Evolutionary conservation across 2,888 invertebrate genomes (phyloP).

Genomic region (Stenchaetothrips biformis): DNA sequence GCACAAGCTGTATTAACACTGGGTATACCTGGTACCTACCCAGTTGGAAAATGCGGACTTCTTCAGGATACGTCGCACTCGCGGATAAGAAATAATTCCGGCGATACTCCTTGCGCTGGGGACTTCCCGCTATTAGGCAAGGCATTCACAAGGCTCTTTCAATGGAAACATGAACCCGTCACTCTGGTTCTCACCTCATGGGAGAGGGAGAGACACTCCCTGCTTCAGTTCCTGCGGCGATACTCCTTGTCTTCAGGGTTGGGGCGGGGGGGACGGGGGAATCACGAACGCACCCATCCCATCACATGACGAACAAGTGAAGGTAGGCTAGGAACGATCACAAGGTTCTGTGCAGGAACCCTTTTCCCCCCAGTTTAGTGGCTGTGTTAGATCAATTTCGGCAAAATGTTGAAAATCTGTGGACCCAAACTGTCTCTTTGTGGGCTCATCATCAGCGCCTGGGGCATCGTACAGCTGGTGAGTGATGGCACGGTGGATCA

Average conservation of each 20-base stretch:
- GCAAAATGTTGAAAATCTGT: slow-evolving; percentile 62
- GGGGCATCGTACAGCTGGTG: slow-evolving; percentile 94
- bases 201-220: background rate
- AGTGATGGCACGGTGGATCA: slow-evolving; percentile 45
- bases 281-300: background rate
- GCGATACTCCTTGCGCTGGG: too few species aligned
- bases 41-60: too few species aligned
- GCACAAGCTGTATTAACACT: too few species aligned
- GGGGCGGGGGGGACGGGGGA: background rate
- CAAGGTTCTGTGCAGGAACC: background rate
- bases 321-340: background rate
- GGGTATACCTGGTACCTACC: too few species aligned
- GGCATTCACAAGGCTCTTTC: too few species aligned
- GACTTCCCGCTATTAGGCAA: too few species aligned
- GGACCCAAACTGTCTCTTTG: slow-evolving; percentile 91
- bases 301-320: slow-evolving; percentile 19
- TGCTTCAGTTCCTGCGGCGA: background rate
- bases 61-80: too few species aligned
- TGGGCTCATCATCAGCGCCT: slow-evolving; percentile 82
- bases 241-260: background rate
- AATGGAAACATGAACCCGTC: too few species aligned
- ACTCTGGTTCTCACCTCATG: too few species aligned
- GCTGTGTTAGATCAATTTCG: background rate
- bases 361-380: background rate
- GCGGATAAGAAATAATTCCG: too few species aligned